Evolutionary conservation across 1,140 invertebrate genomes (phyloP), one percentile per base, ranked within the genome.

Genomic region (Gonioctena quinquepunctata): DNA sequence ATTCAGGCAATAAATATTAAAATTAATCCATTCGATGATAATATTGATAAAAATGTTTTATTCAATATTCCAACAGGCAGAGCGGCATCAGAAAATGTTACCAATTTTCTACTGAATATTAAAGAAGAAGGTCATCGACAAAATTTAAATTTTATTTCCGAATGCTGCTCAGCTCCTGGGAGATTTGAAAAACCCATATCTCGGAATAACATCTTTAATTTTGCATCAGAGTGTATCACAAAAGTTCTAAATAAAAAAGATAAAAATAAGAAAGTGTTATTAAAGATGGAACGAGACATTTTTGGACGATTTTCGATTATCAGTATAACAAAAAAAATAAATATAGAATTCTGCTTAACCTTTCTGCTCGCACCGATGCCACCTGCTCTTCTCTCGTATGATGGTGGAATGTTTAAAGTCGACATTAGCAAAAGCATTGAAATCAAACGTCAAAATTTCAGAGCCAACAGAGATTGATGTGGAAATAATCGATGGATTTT

Each of bases 341-440:
- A 80, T 70, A 21, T 79, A n/a, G 76, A 76, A 68, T 60, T 49
- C 57, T 76, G 72, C 50, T 62, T 77, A 48, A 66, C 73, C 19
- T 81, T 76, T 76, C 77, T 76, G 52, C 68, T 81, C 21, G 70
- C 79, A 70, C 76, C 76, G 27, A 28, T 78, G 54, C 80, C 78
- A 0, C 78, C 77, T 63, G 74, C 77, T 56, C 74, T 80, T 57
- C 59, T 64, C 18, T 57, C 61, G 16, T 65, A 19, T 60, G 27
- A 13, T 70, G 68, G 68, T 42, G 26, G n/a, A 48, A 70, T 70
- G 61, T 65, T 33, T 21, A 70, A 70, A 25, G 19, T 63, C 57
- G 18, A 57, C 21, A 25, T 57, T 57, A 21, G 54, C 54, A 22
- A 57, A 57, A 2, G 1, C 23, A 7, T 56, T 68, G 13, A 60